These are phyloP conservation scores for Takifugu flavidus DNA, from an alignment of 2,113 vertebrate genomes.

Conservation along the genomic window DNA sequence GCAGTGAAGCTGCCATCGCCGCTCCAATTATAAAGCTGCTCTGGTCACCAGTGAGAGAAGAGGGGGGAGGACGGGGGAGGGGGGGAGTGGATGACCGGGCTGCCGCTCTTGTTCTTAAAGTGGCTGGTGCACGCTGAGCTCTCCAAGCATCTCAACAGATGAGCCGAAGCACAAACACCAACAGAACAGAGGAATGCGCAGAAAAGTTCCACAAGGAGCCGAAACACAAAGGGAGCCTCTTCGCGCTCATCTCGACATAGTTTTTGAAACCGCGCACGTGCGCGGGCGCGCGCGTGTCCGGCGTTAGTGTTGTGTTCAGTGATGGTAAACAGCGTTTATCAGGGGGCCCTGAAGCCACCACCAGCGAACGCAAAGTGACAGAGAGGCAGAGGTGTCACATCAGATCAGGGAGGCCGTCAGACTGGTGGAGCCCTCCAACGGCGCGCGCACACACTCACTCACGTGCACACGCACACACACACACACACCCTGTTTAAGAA, in stretches of 20 bases:
- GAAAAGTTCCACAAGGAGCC: constrained; percentile 19
- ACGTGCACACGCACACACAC: constrained; percentile 16
- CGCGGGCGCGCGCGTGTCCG: constrained; percentile 10
- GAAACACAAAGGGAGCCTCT: constrained; percentile 11
- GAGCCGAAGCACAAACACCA: constrained; percentile 4
- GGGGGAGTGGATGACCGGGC: constrained; percentile 35
- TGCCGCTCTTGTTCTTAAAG: constrained; percentile 51
- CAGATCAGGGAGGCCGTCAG: constrained; percentile 60
- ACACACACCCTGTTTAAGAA: constrained; percentile 15
- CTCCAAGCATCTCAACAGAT: constrained; percentile 42
- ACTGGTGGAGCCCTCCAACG: constrained; percentile 19
- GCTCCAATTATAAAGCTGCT: constrained; percentile 84
- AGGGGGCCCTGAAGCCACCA: constrained; percentile 54
- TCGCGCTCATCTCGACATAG: constrained; percentile 24
- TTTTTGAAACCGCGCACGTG: constrained; percentile 11
- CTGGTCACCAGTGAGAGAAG: constrained; percentile 57
- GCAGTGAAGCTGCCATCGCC: constrained; percentile 78
- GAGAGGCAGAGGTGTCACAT: constrained; percentile 70
- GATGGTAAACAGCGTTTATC: constrained; percentile 67
- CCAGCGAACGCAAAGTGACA: constrained; percentile 70
- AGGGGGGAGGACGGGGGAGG: constrained; percentile 17
- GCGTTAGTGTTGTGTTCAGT: constrained; percentile 42
- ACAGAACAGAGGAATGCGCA: constrained; percentile 1
- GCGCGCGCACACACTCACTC: constrained; percentile 16
- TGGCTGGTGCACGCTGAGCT: constrained; percentile 25